These are phyloP conservation scores for Microcebus jonahi DNA, from an alignment of 2,113 vertebrate species.

Conservation along the genomic window DNA sequence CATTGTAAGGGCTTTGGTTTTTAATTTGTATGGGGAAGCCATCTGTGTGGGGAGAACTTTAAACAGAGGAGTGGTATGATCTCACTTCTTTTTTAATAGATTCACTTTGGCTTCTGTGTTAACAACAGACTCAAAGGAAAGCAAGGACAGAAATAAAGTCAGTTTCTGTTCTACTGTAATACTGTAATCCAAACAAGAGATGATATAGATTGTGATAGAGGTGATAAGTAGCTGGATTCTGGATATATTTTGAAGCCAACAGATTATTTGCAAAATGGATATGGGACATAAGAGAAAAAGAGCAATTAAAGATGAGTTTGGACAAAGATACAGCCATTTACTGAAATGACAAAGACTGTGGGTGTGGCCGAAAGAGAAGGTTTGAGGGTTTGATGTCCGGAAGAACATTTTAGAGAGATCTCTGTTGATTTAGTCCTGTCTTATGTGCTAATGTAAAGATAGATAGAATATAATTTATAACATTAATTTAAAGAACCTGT, in stretches of 20 bases:
- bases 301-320: background rate
- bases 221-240: background rate
- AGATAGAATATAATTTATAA: background rate
- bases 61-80: background rate
- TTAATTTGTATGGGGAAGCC: background rate
- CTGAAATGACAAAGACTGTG: background rate
- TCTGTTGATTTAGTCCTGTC: background rate
- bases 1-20: background rate
- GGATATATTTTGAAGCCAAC: background rate
- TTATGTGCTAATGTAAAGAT: background rate
- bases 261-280: constrained; percentile 28
- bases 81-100: background rate
- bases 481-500: background rate
- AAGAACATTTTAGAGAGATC: background rate
- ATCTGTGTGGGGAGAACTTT: background rate
- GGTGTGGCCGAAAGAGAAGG: background rate
- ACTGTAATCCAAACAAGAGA: background rate
- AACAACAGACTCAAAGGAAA: constrained; percentile 16
- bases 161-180: background rate
- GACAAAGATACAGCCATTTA: background rate
- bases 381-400: background rate
- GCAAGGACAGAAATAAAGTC: background rate
- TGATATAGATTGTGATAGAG: background rate
- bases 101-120: background rate
- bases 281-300: background rate